phyloP scores from a whole-genome alignment of 2,888 invertebrate genomes.

The Panopea generosa region DNA sequence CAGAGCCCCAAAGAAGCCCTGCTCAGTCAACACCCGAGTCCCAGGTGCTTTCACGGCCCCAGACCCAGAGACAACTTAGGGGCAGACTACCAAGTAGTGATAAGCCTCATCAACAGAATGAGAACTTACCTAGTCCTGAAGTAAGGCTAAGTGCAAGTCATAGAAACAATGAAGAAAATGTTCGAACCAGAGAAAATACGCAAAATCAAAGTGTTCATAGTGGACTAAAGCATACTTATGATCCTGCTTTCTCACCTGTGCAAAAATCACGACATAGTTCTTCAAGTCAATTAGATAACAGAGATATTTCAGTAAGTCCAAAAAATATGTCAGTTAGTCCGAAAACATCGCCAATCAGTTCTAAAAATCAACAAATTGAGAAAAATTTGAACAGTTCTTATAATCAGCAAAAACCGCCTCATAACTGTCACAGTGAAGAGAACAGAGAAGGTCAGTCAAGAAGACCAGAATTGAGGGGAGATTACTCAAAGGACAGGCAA shows the following conservation, averaged over 20 bases:
- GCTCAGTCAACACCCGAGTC: conserved; percentile 50
- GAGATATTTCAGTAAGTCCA: conserved; percentile 14
- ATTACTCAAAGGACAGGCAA: conserved; percentile 24
- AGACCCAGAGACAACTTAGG: conserved; percentile 23
- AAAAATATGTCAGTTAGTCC: background rate
- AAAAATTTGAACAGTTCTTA: conserved; percentile 13
- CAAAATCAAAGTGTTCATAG: conserved; percentile 38
- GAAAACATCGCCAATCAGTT: background rate
- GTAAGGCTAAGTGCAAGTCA: conserved; percentile 15
- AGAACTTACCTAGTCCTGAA: conserved; percentile 54
- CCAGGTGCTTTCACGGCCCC: conserved; percentile 43
- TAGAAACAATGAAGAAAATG: conserved; percentile 17
- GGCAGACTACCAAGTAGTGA: conserved; percentile 41
- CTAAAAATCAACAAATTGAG: conserved; percentile 1
- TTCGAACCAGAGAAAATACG: conserved; percentile 31
- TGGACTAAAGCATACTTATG: conserved; percentile 50
- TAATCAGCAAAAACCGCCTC: conserved; percentile 7
- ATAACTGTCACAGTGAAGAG: conserved; percentile 30
- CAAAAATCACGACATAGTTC: conserved; percentile 22
- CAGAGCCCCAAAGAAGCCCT: conserved; percentile 40
- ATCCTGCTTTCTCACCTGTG: conserved; percentile 26
- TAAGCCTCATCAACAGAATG: conserved; percentile 44
- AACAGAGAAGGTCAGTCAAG: conserved; percentile 32
- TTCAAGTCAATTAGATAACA: conserved; percentile 2
- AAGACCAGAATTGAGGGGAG: conserved; percentile 30